Percentiles rank a stretch among this genome's conserved stretches.
Conservation (phyloP, 1,140 invertebrate species). For the Drosophila nigromelanica region DNA sequence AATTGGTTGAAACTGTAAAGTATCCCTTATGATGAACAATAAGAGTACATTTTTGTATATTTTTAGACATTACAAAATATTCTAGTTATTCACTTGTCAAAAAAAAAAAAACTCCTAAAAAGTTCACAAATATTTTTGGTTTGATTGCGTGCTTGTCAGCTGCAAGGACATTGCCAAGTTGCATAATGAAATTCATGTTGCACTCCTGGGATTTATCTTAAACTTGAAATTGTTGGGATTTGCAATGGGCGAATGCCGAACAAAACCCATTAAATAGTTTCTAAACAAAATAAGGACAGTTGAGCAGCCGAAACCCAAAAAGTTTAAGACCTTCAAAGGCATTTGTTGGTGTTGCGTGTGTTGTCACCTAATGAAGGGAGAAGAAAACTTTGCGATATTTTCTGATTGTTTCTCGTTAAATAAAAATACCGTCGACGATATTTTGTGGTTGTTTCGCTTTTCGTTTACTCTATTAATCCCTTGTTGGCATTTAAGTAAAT, state of each 20-base stretch:
- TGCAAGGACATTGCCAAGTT: conserved; percentile 18
- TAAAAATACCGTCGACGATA: conserved; percentile 45
- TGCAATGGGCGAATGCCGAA: conserved; percentile 28
- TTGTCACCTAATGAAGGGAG: conserved; percentile 50
- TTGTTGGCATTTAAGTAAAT: conserved; percentile 60
- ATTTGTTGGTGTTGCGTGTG: conserved; percentile 21
- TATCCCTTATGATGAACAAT: background rate
- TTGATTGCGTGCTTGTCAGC: conserved; percentile 38
- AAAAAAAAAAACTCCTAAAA: conserved; percentile 9
- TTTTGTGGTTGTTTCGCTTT: conserved; percentile 28
- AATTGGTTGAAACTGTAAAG: no score
- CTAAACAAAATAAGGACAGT: conserved; percentile 47
- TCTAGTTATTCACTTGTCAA: conserved; percentile 6
- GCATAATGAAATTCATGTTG: conserved; percentile 58
- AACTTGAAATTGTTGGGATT: conserved; percentile 35
- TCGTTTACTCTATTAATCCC: conserved; percentile 57
- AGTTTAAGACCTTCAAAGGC: conserved; percentile 14
- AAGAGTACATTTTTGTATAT: background rate
- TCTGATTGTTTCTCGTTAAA: conserved; percentile 65
- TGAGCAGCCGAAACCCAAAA: conserved; percentile 21
- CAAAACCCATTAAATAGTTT: conserved; percentile 61
- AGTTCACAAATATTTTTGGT: conserved; percentile 17
- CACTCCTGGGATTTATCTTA: conserved; percentile 45
- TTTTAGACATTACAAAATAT: conserved; percentile 3
- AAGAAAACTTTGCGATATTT: conserved; percentile 50